Evolutionary conservation across 2,888 invertebrate genomes (phyloP), one percentile per base, ranked within the genome.

Genomic region (Blera fallax): DNA sequence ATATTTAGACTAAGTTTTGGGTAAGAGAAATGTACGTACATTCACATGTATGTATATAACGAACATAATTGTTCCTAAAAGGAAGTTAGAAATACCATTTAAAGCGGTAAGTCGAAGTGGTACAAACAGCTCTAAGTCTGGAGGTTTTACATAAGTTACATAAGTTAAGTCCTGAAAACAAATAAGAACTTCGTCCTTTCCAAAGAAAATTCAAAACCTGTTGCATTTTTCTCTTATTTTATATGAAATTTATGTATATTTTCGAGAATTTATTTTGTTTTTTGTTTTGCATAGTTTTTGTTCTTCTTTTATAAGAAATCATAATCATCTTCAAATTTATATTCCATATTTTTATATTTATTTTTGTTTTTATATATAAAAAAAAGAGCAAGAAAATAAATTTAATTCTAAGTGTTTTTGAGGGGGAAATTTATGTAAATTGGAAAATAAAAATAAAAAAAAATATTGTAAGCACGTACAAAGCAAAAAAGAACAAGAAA

Each of bases 311-410:
- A 77, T 52, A 69, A 60, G 58, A 76, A 74, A 73, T 72, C 48
- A 72, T 73, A 74, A 74, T 48, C 76, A 48, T 69, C 43, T 76
- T 50, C 14, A 70, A 34, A 48, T 74, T 72, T 65, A 56, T 82
- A 83, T 83, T 83, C 43, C 74, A 84, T 84, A 77, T 62, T 72
- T 83, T 72, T 65, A 54, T 79, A 74, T 64, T 76, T 79, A 21
- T 76, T 76, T 76, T 56, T 72, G 32, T 54, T 37, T 64, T 56
- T 80, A 21, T 76, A 56, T 70, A 48, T 81, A 77, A 67, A 77
- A 52, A 72, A 85, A 80, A 85, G 76, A 83, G 85, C 81, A 77
- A 85, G 81, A 85, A 81, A 85, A 73, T 85, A 77, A 81, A 62
- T 85, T 81, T 77, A 85, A 85, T 62, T 85, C 85, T 85, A 81